Conservation (phyloP, 2,888 invertebrate species). For the Trachelus stipa region DNA sequence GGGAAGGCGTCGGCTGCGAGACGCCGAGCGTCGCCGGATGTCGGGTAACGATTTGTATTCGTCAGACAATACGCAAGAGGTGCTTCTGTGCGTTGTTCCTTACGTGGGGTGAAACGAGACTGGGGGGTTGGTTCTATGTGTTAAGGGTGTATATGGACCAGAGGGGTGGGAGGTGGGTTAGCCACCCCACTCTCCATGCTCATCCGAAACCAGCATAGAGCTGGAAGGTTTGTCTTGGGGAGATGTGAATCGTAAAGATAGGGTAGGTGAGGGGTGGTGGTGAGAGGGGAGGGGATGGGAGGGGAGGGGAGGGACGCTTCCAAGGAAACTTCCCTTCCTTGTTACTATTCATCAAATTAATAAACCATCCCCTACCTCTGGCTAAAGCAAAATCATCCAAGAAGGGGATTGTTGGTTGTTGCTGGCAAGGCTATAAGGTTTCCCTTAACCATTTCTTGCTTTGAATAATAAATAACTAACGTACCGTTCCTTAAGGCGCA, state of each 20-base stretch:
- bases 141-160: neutral
- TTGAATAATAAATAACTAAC: neutral
- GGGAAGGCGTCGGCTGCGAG: neutral
- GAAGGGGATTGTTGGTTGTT: neutral
- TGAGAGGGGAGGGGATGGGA: too few relatives aligned
- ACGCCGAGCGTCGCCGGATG: neutral
- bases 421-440: neutral
- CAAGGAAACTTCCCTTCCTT: conserved; percentile 35
- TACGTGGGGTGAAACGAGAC: neutral
- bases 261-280: too few relatives aligned
- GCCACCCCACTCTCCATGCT: too few relatives aligned
- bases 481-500: neutral
- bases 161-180: neutral
- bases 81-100: conserved; percentile 34
- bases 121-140: neutral
- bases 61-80: conserved; percentile 37
- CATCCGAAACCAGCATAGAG: neutral
- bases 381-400: neutral
- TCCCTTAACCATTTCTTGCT: neutral
- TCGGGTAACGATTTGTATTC: conserved; percentile 45
- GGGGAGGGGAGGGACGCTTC: conserved; percentile 14
- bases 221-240: neutral
- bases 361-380: conserved; percentile 32
- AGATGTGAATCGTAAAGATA: neutral
- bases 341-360: conserved; percentile 51